These are phyloP conservation scores for Mellivora capensis DNA, from an alignment of 2,113 vertebrate genomes.

Conservation along the genomic window DNA sequence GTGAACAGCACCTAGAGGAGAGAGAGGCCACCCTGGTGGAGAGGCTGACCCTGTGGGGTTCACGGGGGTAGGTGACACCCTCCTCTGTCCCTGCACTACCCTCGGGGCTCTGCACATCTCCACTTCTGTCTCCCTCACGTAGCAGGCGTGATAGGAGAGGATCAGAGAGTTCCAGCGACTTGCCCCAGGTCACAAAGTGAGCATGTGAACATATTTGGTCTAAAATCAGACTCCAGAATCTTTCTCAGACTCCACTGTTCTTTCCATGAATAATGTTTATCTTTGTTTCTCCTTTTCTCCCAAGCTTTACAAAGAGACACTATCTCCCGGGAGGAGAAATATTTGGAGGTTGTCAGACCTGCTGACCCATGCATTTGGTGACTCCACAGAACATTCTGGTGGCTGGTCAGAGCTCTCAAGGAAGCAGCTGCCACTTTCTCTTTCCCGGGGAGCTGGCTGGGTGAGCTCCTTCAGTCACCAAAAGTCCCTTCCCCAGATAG, in stretches of 20 bases:
- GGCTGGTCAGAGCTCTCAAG: not conserved
- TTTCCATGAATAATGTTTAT: not conserved
- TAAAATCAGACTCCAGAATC: not conserved
- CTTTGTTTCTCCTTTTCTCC: not conserved
- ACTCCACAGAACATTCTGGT: not conserved
- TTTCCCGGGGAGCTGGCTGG: not conserved
- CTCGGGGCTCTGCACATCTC: not conserved
- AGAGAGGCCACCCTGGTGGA: fast-evolving
- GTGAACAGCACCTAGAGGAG: not conserved
- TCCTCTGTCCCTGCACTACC: not conserved
- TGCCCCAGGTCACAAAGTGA: not conserved
- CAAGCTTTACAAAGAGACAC: not conserved
- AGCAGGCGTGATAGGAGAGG: not conserved
- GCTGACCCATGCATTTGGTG: not conserved
- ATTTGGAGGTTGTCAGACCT: not conserved
- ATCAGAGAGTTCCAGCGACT: not conserved
- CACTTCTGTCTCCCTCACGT: not conserved
- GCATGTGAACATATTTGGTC: not conserved
- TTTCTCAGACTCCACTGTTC: not conserved
- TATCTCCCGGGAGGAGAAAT: not conserved
- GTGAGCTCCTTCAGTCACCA: not conserved
- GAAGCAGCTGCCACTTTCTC: constrained; percentile 20
- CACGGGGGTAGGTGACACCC: not conserved
- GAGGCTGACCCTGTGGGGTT: not conserved
- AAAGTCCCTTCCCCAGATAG: constrained; percentile 60